Base-by-base conservation (phyloP, 2,797 vertebrate genomes). In the Catostomus latipinnis region DNA sequence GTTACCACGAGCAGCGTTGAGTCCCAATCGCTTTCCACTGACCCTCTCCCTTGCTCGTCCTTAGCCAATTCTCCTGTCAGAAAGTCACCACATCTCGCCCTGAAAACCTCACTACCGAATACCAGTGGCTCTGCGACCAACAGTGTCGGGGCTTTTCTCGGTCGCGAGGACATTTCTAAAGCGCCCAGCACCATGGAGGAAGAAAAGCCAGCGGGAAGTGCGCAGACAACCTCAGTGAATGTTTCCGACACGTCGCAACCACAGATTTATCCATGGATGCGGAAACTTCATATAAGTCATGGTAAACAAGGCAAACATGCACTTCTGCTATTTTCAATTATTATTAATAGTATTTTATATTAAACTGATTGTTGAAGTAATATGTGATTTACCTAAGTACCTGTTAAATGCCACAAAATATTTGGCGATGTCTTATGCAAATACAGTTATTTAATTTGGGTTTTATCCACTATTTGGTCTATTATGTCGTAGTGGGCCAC, bases 261-360 rank as follows among this genome's bases (percentile, higher is more conserved):
- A 85, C 97, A 98, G 93, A 99, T 99, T 90, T 99, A 99, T 86
- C 97, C 97, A 49, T 99, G 98, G 98, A 99, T 99, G 98, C 94
- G 97, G 91, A 99, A 99, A 93, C 96, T 99, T 87, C 98, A 99
- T 86, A 96, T 99, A 96, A 99, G 92, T 95, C 97, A 99, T 89
- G 97, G 97, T 99, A 98, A 97, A 56, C 18, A 34, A 2, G 43
- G 10, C 10, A 45, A 54, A 68, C 46, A 52, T 65, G 0, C 11
- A 22, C 52, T 65, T 53, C 1, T 18, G n/a, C 4, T 74, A 22
- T 50, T 18, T 61, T 67, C 22, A 9, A 49, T 52, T 34, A 34
- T 34, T 34, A 34, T 34, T 34, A 34, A 34, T 34, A 34, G 2
- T 34, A 34, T 34, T 34, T 34, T 34, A 34, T 34, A 34, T 34